Base-by-base conservation (phyloP, 1,140 invertebrate species). In the Sarcophaga bullata region DNA sequence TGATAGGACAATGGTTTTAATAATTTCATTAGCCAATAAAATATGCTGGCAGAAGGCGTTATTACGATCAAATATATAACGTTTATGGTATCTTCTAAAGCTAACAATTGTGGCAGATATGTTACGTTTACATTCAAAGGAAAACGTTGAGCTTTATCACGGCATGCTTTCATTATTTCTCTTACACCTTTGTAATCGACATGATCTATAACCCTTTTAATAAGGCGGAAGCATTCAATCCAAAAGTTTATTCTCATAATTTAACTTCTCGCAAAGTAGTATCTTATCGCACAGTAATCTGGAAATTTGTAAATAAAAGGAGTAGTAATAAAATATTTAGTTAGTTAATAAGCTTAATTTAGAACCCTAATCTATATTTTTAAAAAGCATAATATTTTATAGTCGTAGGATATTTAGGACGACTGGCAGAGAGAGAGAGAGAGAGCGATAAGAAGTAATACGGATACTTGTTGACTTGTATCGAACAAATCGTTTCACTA, bases 11-110 rank as follows among this genome's bases (percentile, higher is more conserved):
- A 95, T 94, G 86, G 97, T 94, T 54, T 95, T 94, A n/a, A 91
- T 98, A 97, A 99, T 95, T 91, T 99, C 97, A 91, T 97, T 98
- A 0, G 98, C 95, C 95, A 84, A 98, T 96, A 84, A 99, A 96
- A 90, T 98, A 98, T 19, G 95, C 96, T 13, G 98, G 98, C 68
- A 99, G 91, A 10, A 99, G 91, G 87, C 97, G 98, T 95, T 95
- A 91, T 98, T 97, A 48, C 98, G 92, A 89, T 99, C 96, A 91
- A 99, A 96, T 85, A 99, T 98, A 85, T 96, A 95, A 85, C 95
- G 93, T 76, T n/a, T n/a, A 98, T 93, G 5, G 98, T 93, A 87
- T 94, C 93, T 86, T 95, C 93, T 15, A 97, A 90, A n/a, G 94
- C 95, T 87, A 94, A 94, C 50, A 97, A 91, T 90, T 97, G 96